Evolutionary conservation across 2,797 vertebrate species (phyloP).

Genomic region (Sternarchorhynchus goeldii): DNA sequence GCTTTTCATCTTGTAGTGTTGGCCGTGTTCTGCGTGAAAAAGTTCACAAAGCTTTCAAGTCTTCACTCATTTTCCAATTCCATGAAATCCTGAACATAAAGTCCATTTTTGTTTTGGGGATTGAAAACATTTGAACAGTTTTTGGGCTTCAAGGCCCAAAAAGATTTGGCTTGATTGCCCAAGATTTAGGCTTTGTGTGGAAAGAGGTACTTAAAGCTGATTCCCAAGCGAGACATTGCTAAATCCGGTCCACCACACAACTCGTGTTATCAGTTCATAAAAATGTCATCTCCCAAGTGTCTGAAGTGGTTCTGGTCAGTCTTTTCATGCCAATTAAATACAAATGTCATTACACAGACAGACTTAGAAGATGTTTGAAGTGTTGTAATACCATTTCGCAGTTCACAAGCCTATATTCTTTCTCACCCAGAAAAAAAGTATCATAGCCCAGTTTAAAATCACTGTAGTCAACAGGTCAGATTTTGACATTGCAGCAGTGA

Average conservation of each 20-base stretch:
- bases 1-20: neutral
- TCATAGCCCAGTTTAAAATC: neutral
- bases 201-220: neutral
- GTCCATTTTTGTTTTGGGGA: neutral
- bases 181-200: neutral
- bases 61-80: neutral
- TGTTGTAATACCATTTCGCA: neutral
- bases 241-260: neutral
- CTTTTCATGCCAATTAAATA: neutral
- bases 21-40: neutral
- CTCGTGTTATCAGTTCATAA: constrained; percentile 9
- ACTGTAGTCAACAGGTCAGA: too few species aligned
- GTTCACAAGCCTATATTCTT: neutral
- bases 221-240: neutral
- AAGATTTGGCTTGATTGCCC: too few species aligned
- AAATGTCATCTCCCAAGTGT: constrained; percentile 9
- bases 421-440: neutral
- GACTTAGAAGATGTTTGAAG: neutral
- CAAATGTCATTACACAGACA: neutral
- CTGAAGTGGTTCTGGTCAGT: neutral
- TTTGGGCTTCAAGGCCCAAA: neutral
- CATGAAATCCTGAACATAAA: neutral
- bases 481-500: neutral
- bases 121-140: neutral
- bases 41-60: neutral